These are phyloP conservation scores for Eulemur rufifrons DNA, from an alignment of 2,113 vertebrate species.

Conservation along the genomic window DNA sequence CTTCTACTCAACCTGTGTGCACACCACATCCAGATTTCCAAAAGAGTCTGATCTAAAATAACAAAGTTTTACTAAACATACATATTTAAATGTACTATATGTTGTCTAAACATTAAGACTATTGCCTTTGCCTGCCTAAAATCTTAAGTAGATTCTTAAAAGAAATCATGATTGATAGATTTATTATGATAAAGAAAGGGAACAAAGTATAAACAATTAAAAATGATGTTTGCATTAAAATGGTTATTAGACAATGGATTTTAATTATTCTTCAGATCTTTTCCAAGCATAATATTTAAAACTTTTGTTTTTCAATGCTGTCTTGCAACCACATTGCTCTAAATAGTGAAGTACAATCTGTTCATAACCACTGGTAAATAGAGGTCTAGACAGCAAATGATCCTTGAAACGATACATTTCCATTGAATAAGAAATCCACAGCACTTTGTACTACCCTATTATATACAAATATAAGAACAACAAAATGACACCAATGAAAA, in stretches of 20 bases:
- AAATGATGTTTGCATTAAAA: conserved; percentile 17
- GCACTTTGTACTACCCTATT: not conserved
- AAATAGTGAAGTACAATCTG: conserved; percentile 54
- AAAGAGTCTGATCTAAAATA: conserved; percentile 1
- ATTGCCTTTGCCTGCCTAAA: conserved; percentile 20
- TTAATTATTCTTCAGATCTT: conserved; percentile 55
- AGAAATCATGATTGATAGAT: not conserved
- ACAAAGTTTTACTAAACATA: not conserved
- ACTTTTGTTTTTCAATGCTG: conserved; percentile 46
- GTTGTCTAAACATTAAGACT: not conserved
- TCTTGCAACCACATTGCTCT: conserved; percentile 40
- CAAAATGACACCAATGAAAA: conserved; percentile 48
- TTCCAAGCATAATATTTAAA: not conserved
- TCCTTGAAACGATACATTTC: conserved; percentile 67
- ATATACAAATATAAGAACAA: not conserved
- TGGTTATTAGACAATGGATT: not conserved
- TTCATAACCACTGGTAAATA: conserved; percentile 38
- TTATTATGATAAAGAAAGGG: not conserved
- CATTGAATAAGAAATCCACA: conserved; percentile 2
- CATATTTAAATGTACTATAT: not conserved
- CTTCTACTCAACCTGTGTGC: not conserved
- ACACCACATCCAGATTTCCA: not conserved
- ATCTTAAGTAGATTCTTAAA: not conserved
- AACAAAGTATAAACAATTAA: conserved; percentile 5
- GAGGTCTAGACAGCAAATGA: conserved; percentile 61